Evolutionary conservation across 2,888 invertebrate genomes (phyloP).

Genomic region (Tachina grossa): DNA sequence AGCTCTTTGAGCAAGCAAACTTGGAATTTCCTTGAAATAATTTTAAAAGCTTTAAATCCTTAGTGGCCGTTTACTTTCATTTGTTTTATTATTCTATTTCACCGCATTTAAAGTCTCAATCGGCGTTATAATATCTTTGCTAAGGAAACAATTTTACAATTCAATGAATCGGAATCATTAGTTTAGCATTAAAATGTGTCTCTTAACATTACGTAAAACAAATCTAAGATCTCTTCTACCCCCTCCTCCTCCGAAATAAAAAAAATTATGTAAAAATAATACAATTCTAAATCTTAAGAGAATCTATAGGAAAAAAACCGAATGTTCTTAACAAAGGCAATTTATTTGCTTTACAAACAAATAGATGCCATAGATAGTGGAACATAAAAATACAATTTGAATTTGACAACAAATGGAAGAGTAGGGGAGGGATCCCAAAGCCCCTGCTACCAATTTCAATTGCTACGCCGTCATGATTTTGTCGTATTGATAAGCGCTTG

Average conservation of each 20-base stretch:
- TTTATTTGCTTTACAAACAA: slow-evolving; percentile 37
- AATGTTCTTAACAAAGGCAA: slow-evolving; percentile 42
- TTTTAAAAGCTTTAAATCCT: background rate
- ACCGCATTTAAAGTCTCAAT: slow-evolving; percentile 34
- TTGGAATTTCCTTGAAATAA: background rate
- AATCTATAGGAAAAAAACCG: slow-evolving; percentile 35
- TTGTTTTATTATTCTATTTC: background rate
- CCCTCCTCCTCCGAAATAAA: background rate
- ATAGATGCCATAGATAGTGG: slow-evolving; percentile 65
- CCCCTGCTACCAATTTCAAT: slow-evolving; percentile 61
- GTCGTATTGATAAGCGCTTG: slow-evolving; percentile 66
- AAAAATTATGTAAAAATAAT: background rate
- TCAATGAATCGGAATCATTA: slow-evolving; percentile 68
- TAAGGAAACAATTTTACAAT: slow-evolving; percentile 59
- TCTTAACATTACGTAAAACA: slow-evolving; percentile 32
- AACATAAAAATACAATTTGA: slow-evolving; percentile 70
- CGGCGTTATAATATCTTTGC: slow-evolving; percentile 55
- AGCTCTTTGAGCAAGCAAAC: background rate
- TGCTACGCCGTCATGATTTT: slow-evolving; percentile 60
- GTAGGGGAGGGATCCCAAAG: slow-evolving; percentile 6
- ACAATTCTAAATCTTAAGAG: slow-evolving; percentile 49
- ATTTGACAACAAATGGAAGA: slow-evolving; percentile 14
- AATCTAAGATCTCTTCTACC: slow-evolving; percentile 25
- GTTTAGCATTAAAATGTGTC: slow-evolving; percentile 61
- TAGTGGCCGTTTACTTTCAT: background rate